Base-by-base conservation (phyloP, 1,140 invertebrate genomes). In the Atta texana region DNA sequence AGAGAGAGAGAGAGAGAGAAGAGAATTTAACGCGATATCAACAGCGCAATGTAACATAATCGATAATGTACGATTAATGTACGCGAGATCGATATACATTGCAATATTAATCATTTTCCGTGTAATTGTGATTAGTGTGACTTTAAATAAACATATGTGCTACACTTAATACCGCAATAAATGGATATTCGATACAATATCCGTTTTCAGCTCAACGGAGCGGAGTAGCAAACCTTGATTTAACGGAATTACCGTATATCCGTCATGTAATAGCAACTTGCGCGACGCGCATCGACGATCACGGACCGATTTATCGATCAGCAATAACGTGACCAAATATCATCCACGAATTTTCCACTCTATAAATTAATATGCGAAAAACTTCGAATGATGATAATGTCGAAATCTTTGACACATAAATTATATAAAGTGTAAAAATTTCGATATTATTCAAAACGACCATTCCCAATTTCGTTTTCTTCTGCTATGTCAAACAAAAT, bases 151-250 rank as follows among this genome's bases (percentile, higher is more conserved):
- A 55, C 44, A 31, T 39, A 49, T 24, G 18, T 16, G 14, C 44
- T 49, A 80, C 44, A 18, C 14, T 77, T 28, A 77, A 63, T 31
- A 28, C 31, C 7, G 28, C 77, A 61, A 28, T 28, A 80, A 69
- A 80, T 66, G 63, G 77, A 69, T 69, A 80, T 51, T n/a, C 63
- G 77, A 80, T 78, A 53, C 49, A 66, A 78, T 80, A 68, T 80
- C 63, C 75, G 57, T 77, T 49, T 49, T 44, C 74, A 31, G 34
- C 14, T 18, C 57, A 59, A 6, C 16, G 21, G n/a, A 53, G 59
- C 3, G 24, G 18, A 49, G 44, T 66, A 39, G 64, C 31, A 55
- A 69, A 81, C 7, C 64, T 55, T 39, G 77, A 81, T 31, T 81
- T 69, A 39, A 31, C n/a, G 49, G 31, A 69, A 57, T 55, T 81